Evolutionary conservation across 2,797 vertebrate species (phyloP).

Genomic region (Chelmon rostratus): DNA sequence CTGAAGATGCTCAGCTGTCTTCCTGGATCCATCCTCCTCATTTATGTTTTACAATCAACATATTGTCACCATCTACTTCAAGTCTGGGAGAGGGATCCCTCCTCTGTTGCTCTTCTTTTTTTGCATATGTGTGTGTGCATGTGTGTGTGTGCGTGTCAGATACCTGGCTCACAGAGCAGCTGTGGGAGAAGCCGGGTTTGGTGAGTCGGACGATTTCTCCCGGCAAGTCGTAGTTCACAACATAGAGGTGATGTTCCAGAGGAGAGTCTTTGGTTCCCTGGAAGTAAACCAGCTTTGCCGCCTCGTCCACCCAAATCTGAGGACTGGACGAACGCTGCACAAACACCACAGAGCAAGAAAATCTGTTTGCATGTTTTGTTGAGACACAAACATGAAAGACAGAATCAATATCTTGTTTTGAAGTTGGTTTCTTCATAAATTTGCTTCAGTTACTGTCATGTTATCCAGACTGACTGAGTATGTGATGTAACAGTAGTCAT

Average conservation of each 20-base stretch:
- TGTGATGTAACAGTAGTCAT: no score
- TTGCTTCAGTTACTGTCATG: neutral
- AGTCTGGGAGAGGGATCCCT: no score
- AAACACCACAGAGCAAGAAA: constrained; percentile 19
- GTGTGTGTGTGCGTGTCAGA: constrained; percentile 21
- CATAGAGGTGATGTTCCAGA: constrained; percentile 93
- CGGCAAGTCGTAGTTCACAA: constrained; percentile 88
- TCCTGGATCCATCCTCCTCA: no score
- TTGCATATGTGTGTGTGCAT: no score
- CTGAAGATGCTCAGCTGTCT: no score
- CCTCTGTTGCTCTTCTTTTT: no score
- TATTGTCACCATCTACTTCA: no score
- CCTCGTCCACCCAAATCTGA: constrained; percentile 93
- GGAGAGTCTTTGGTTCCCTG: constrained; percentile 94
- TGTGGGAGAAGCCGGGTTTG: constrained; percentile 91
- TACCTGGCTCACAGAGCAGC: constrained; percentile 94
- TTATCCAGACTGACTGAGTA: no score
- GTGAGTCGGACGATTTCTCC: constrained; percentile 90
- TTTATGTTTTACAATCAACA: no score
- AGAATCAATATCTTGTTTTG: neutral
- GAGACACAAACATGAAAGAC: neutral
- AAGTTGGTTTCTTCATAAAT: neutral
- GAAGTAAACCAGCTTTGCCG: constrained; percentile 91
- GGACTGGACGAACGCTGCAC: constrained; percentile 73
- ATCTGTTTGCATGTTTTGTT: neutral